These are phyloP conservation scores for Drosophila pseudoobscura DNA, from an alignment of 1,140 invertebrate genomes.

Conservation along the genomic window DNA sequence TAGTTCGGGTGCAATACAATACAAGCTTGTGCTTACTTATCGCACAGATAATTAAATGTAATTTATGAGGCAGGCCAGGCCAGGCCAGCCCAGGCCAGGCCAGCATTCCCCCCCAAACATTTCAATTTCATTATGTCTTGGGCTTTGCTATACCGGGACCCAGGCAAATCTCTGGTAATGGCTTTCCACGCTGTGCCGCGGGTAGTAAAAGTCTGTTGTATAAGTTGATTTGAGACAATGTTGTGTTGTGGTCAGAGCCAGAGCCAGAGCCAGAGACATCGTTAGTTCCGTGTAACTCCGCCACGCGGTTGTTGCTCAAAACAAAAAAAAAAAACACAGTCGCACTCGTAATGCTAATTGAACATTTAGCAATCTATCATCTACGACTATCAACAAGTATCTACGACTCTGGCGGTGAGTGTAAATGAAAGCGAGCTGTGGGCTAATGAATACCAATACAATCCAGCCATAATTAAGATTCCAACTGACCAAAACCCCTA, in stretches of 20 bases:
- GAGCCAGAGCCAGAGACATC: constrained; percentile 35
- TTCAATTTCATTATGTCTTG: constrained; percentile 56
- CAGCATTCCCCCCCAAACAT: constrained; percentile 21
- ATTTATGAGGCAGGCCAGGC: constrained; percentile 52
- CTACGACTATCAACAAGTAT: constrained; percentile 23
- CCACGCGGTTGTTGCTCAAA: background rate
- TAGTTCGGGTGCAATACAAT: constrained; percentile 3
- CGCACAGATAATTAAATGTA: constrained; percentile 52
- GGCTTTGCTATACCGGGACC: background rate
- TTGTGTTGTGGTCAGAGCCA: constrained; percentile 44
- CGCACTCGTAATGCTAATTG: constrained; percentile 58
- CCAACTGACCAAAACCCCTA: background rate
- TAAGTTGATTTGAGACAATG: constrained; percentile 55
- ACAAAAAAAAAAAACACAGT: constrained; percentile 15
- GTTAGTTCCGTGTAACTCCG: constrained; percentile 63
- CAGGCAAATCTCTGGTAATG: constrained; percentile 43
- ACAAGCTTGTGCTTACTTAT: background rate
- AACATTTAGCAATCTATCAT: constrained; percentile 40
- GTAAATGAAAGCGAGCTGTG: constrained; percentile 35
- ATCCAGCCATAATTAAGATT: background rate
- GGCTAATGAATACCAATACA: background rate
- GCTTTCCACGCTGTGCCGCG: constrained; percentile 46
- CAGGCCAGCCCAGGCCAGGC: background rate
- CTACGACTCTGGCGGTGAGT: constrained; percentile 44
- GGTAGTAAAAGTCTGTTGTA: constrained; percentile 69